Base-by-base conservation (phyloP, 2,797 vertebrate species). In the Poecilia wingei region DNA sequence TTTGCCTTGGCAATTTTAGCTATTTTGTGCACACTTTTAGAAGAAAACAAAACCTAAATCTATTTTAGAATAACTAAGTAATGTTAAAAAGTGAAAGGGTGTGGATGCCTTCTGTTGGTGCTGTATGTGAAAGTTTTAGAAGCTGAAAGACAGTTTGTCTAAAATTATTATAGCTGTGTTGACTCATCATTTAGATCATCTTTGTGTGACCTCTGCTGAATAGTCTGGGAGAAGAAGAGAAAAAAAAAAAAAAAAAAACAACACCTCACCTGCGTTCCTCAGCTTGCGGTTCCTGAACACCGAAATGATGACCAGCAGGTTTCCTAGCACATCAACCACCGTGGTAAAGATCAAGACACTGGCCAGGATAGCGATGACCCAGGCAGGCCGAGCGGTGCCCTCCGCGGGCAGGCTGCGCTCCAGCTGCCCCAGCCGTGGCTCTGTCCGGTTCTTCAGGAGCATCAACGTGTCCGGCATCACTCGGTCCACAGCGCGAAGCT, bases 211-310 rank as follows among this genome's bases (percentile, higher is more conserved):
- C 61, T 72, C 77, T 75, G 16, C 13, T 18, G 39, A 16, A 33
- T 33, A 10, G 18, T 20, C 31, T 51, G 6, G 25, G 10, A 49
- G 8, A 31, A 28, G 43, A 53, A 20, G 25, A n/a, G 18, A 4
- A 18, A 1, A 5, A 16, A 51, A 1, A 1, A 6, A 41, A 45
- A 7, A 55, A 55, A 10, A 9, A 3, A 10, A 57, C 2, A n/a
- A 28, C 6, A 1, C 84, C 95, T 95, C 93, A 97, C 97, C 97
- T 78, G 96, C 83, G 76, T 97, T 97, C 84, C 96, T 92, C 77
- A 97, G 95, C 83, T 96, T 97, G 87, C 96, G 96, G 93, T 97
- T 97, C 91, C 92, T 95, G 84, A 96, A 95, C 81, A 97, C 97
- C 0, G 96, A 97, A 81, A 96, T 77, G 87, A 97, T 95, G 55